Base-by-base conservation (phyloP, 2,113 vertebrate species). In the Oxyura jamaicensis region DNA sequence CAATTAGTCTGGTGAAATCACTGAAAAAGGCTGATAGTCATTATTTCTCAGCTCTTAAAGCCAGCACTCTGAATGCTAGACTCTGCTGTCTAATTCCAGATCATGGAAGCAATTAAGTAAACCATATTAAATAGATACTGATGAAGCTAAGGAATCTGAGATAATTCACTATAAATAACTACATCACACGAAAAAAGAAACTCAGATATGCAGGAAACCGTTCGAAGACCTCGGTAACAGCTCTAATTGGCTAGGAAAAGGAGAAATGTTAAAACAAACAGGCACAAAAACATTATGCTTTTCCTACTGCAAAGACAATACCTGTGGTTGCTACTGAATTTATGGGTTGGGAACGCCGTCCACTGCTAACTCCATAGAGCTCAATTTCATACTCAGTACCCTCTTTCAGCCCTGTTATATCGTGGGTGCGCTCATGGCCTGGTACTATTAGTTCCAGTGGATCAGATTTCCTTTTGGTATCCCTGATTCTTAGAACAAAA, bases 401-500 rank as follows among this genome's bases (percentile, higher is more conserved):
- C 95, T 99, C 99, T 60, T 90, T 96, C 96, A 99, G 98, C 90
- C 98, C 98, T 60, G 97, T 98, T 80, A 99, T 86, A 10, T 98
- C 97, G 42, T 97, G 96, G 86, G 97, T 98, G 83, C 98, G 98
- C 68, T 99, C 98, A 1, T 96, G 97, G 96, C 98, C 98, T 63
- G 97, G 96, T 36, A 99, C 92, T 83, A 97, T 99, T 76, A 99
- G 97, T 95, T 99, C 98, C 96, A 97, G 97, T 3, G 98, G 98
- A 65, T 98, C 97, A 71, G 96, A 97, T 33, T 97, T 97, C 93
- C 92, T 97, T 69, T 98, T 97, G 33, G 97, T 93, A 78, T 98
- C 97, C 97, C 98, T 98, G 94, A 99, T 97, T 98, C 98, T 99
- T 97, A 99, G 95, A 86, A 99, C 97, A 98, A 99, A 99, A 67